Evolutionary conservation across 2,113 vertebrate genomes (phyloP).

Genomic region (Hippopotamus amphibius): DNA sequence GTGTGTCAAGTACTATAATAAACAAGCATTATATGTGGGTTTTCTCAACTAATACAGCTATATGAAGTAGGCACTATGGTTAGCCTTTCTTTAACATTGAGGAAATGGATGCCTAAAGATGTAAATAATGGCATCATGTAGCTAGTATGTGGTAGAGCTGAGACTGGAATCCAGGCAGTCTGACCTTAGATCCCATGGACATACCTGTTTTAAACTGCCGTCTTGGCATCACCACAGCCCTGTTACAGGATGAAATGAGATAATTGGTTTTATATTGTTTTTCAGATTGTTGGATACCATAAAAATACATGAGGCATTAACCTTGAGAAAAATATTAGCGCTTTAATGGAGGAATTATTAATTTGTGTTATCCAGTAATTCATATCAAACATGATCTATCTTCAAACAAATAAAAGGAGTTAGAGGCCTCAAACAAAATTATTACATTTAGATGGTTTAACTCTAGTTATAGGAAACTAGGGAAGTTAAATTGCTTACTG

Average conservation of each 20-base stretch:
- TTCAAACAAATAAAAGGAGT: conserved; percentile 2
- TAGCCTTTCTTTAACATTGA: not conserved
- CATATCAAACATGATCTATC: not conserved
- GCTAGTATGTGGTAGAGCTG: not conserved
- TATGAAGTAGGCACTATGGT: not conserved
- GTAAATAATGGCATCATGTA: not conserved
- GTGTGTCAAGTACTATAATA: not conserved
- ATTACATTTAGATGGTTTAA: not conserved
- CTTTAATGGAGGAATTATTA: not conserved
- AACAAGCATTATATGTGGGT: not conserved
- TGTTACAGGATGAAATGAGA: conserved; percentile 15
- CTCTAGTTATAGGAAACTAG: not conserved
- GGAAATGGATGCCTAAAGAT: not conserved
- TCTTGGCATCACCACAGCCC: not conserved
- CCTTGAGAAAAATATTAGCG: not conserved
- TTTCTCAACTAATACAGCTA: not conserved
- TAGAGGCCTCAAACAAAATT: conserved; percentile 3
- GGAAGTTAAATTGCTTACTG: conserved; percentile 7
- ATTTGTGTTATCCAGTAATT: conserved; percentile 24
- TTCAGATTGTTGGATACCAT: not conserved
- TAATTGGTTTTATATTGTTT: not conserved
- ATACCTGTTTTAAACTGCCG: not conserved
- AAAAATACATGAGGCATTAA: not conserved
- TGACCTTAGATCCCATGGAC: not conserved
- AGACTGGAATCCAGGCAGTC: not conserved